These are phyloP conservation scores for Vipera ursinii DNA, from an alignment of 2,797 vertebrate species.

Conservation along the genomic window DNA sequence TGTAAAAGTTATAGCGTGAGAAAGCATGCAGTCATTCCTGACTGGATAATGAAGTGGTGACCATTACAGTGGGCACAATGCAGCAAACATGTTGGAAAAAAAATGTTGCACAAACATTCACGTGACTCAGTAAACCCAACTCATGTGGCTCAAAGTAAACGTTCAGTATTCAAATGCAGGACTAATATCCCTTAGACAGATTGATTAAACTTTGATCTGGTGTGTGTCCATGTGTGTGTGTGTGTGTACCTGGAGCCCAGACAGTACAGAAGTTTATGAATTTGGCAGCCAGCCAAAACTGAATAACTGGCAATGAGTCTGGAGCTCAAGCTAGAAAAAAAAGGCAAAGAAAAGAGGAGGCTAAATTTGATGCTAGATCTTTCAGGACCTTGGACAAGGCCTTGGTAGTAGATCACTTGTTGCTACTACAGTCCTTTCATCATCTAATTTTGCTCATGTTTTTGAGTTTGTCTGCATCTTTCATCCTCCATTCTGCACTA, in stretches of 20 bases:
- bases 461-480: no score
- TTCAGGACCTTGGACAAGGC: conserved; percentile 6
- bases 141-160: not conserved
- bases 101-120: not conserved
- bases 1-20: not conserved
- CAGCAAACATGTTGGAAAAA: not conserved
- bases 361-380: not conserved
- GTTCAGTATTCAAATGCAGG: not conserved
- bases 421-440: not conserved
- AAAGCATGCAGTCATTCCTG: not conserved
- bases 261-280: not conserved
- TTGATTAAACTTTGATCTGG: not conserved
- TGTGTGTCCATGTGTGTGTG: not conserved
- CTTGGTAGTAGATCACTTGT: not conserved
- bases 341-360: not conserved
- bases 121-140: not conserved
- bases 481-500: not conserved
- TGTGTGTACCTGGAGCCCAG: not conserved
- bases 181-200: not conserved
- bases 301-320: not conserved
- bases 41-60: not conserved
- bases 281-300: not conserved
- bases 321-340: not conserved
- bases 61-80: not conserved
- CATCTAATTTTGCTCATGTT: not conserved